Percentiles rank a stretch among this genome's conserved stretches.
These are phyloP conservation scores for Syncerus caffer DNA, from an alignment of 2,797 vertebrate species.

Conservation along the genomic window DNA sequence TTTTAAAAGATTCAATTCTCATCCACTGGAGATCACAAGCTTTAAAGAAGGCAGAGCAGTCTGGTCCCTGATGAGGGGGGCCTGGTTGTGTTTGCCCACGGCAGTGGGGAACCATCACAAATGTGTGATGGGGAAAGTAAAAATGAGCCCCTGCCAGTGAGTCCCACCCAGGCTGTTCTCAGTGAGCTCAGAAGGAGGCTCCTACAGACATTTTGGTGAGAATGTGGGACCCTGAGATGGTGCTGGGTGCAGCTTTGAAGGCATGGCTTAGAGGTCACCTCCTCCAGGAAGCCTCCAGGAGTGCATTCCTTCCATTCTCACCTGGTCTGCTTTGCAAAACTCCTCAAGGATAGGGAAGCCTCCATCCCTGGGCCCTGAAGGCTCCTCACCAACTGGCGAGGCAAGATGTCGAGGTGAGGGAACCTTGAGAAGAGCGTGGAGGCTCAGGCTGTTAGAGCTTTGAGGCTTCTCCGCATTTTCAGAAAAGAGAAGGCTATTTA, in stretches of 20 bases:
- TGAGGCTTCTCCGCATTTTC: background rate
- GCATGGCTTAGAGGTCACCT: background rate
- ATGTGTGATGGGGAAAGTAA: background rate
- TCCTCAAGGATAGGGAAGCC: background rate
- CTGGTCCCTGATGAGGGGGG: constrained; percentile 64
- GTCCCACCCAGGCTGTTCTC: background rate
- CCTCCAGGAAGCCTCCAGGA: background rate
- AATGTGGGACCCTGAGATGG: background rate
- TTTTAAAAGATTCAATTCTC: constrained; percentile 69
- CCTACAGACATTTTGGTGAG: background rate
- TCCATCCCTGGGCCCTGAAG: background rate
- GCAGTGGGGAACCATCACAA: constrained; percentile 28
- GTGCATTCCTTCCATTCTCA: background rate
- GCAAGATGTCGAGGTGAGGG: background rate
- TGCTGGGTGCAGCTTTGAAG: background rate
- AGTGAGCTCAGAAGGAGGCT: background rate
- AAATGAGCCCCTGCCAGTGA: background rate
- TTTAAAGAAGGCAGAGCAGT: constrained; percentile 75
- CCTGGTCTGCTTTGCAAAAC: background rate
- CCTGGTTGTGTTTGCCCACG: background rate
- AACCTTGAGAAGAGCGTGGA: accelerated
- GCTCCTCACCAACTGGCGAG: background rate
- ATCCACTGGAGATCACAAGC: constrained; percentile 71
- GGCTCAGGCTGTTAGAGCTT: background rate
- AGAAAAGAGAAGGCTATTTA: background rate